Base-by-base conservation (phyloP, 1,140 invertebrate species). In the Thalassaphorura encarpata region DNA sequence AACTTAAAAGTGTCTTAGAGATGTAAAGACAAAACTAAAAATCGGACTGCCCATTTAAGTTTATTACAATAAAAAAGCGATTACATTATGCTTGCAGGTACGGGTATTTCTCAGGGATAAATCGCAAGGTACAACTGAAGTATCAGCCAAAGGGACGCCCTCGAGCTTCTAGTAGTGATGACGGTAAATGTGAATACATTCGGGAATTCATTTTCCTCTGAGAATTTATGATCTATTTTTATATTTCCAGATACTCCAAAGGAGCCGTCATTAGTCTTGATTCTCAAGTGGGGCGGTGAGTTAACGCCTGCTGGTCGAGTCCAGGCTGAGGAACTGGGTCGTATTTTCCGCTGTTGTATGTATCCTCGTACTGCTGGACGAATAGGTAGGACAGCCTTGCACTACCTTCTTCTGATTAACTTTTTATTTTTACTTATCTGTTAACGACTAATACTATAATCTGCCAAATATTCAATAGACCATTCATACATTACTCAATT, bases 61-160 rank as follows among this genome's bases (percentile, higher is more conserved):
- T n/a, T n/a, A n/a, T n/a, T n/a, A n/a, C n/a, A n/a, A n/a, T n/a
- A n/a, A n/a, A n/a, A n/a, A n/a, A n/a, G n/a, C n/a, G n/a, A n/a
- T n/a, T n/a, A n/a, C n/a, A 13, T 52, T 57, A 8, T 36, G 41
- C n/a, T 69, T 62, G 31, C 66, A 94, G 90, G 90, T 97, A 99
- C 75, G 96, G 97, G 0, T 94, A 99, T 75, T 99, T 99, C 75
- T 98, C 94, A 39, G 97, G 97, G 18, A 99, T 99, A 61, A 99
- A 99, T 79, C 82, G 97, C 45, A 99, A 99, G 77, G 93, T 99
- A 36, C 97, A 99, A 77, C 85, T 99, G 78, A 99, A 99, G 73
- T 99, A 99, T 74, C 92, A 98, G 73, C 96, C 95, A 3, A 83
- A 89, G 67, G 93, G 93, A 2, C 79, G 90, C 56, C 91, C 92